A percentile compares a stretch with the other conserved stretches of the same genome.
phyloP scores from a whole-genome alignment of 92 coral and sea anemone species.

The Porites divaricata region DNA sequence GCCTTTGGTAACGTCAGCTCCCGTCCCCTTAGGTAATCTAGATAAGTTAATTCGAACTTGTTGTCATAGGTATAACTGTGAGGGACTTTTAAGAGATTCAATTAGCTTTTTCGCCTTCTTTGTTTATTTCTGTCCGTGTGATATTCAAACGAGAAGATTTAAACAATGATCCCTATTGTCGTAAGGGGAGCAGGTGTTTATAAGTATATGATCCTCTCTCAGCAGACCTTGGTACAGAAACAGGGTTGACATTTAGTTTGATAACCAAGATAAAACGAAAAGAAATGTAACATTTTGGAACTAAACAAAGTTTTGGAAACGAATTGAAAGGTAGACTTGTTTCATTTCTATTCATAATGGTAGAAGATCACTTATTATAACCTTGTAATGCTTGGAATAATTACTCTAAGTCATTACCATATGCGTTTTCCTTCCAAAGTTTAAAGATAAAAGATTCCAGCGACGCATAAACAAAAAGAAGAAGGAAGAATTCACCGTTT shows the following conservation, averaged over 20 bases:
- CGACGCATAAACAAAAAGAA: neutral
- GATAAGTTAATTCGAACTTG: too few relatives aligned
- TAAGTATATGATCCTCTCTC: neutral
- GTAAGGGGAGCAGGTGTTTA: conserved; percentile 18
- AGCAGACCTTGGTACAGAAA: neutral
- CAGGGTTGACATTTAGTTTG: neutral
- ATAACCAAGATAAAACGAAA: neutral
- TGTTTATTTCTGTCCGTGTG: neutral
- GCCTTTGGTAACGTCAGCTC: too few relatives aligned
- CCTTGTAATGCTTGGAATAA: neutral
- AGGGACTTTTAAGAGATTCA: neutral
- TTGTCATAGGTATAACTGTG: neutral
- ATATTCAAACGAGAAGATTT: neutral
- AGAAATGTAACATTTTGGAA: neutral
- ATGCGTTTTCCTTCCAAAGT: neutral
- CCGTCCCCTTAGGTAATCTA: too few relatives aligned
- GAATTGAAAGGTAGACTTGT: neutral
- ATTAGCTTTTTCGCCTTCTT: conserved; percentile 1
- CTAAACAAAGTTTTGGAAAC: neutral
- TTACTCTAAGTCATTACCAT: neutral
- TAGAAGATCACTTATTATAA: too few relatives aligned
- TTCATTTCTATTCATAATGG: neutral
- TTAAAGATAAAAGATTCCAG: neutral
- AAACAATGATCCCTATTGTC: neutral
- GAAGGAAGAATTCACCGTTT: neutral